Conservation (phyloP, 2,888 invertebrate species). For the Cinara cedri region DNA sequence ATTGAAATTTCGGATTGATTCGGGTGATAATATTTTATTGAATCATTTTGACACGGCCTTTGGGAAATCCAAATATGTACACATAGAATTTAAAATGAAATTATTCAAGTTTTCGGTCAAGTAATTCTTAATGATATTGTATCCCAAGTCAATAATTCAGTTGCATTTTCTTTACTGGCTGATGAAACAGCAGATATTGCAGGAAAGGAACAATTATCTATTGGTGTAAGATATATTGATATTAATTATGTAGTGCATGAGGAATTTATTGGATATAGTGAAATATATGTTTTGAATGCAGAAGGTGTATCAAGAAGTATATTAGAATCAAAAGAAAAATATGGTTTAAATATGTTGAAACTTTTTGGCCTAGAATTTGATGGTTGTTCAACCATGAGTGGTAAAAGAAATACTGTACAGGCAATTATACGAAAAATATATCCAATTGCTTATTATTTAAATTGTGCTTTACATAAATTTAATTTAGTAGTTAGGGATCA, state of each 20-base stretch:
- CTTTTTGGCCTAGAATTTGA: constrained; percentile 60
- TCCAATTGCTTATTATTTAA: constrained; percentile 57
- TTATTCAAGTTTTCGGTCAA: constrained; percentile 17
- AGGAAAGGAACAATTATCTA: constrained; percentile 33
- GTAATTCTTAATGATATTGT: constrained; percentile 15
- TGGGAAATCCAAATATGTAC: constrained; percentile 23
- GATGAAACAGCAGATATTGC: constrained; percentile 42
- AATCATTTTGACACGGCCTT: constrained; percentile 2
- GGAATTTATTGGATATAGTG: constrained; percentile 27
- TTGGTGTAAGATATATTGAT: constrained; percentile 62
- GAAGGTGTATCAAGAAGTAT: background rate
- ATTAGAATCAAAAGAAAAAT: constrained; percentile 8
- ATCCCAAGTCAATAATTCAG: constrained; percentile 19
- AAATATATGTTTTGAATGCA: constrained; percentile 15
- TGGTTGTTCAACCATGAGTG: constrained; percentile 60
- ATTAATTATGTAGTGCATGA: constrained; percentile 18
- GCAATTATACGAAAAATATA: constrained; percentile 33
- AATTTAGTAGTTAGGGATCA: constrained; percentile 60
- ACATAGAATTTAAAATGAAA: constrained; percentile 16
- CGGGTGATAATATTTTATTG: constrained; percentile 8
- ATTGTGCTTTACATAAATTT: constrained; percentile 59
- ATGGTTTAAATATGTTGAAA: constrained; percentile 12
- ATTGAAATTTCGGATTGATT: constrained; percentile 12
- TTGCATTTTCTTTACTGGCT: constrained; percentile 8
- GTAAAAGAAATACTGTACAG: constrained; percentile 59